Evolutionary conservation across 1,140 invertebrate genomes (phyloP).

Genomic region (Calliphora vicina): DNA sequence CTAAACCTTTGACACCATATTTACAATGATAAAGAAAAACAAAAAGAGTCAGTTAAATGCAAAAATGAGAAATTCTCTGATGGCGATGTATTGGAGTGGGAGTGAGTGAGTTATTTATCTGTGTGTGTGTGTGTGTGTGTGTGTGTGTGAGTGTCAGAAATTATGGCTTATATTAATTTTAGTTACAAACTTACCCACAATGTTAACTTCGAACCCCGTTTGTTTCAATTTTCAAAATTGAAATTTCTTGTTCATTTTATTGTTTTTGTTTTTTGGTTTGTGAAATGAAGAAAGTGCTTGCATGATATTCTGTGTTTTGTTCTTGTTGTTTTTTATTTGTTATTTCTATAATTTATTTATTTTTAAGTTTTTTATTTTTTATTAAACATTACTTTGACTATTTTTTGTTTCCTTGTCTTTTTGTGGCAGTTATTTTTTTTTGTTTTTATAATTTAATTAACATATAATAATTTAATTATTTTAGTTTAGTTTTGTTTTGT

Average conservation of each 20-base stretch:
- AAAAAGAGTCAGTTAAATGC: not conserved
- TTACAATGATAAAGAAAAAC: not conserved
- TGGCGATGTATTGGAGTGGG: not conserved
- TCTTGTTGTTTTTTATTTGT: not conserved
- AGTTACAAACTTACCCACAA: slow-evolving; percentile 55
- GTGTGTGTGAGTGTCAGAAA: not conserved
- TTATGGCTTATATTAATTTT: slow-evolving; percentile 33
- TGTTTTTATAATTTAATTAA: slow-evolving; percentile 24
- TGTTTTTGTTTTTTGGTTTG: not conserved
- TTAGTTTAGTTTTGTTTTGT: slow-evolving; percentile 15
- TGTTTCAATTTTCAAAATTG: slow-evolving; percentile 35
- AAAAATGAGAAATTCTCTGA: not conserved
- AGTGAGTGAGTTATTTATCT: not conserved
- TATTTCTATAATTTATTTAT: not conserved
- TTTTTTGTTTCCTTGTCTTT: slow-evolving; percentile 39
- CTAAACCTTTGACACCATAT: slow-evolving; percentile 28
- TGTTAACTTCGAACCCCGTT: slow-evolving; percentile 62
- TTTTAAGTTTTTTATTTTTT: too few species aligned
- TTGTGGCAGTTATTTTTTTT: slow-evolving; percentile 41
- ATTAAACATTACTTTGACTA: slow-evolving; percentile 14
- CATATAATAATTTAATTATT: slow-evolving; percentile 8
- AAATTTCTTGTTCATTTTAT: slow-evolving; percentile 16
- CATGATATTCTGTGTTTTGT: not conserved
- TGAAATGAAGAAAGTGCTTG: not conserved
- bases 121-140: not conserved